These are phyloP conservation scores for Blastomussa wellsi DNA, from an alignment of 92 coral and sea anemone species.

Conservation along the genomic window DNA sequence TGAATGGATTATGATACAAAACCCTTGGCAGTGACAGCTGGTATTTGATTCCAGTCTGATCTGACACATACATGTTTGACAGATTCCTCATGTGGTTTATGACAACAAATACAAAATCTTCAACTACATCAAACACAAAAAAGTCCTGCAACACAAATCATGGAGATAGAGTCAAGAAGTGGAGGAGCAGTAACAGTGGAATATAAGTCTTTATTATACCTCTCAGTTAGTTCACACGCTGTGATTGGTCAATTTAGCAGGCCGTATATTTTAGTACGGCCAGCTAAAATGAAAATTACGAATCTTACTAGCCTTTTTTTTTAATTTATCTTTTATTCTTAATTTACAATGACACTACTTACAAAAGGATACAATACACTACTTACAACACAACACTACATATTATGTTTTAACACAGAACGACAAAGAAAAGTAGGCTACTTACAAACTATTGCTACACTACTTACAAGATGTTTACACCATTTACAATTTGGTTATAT, in stretches of 20 bases:
- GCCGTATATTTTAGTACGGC: no score
- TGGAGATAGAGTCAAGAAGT: background rate
- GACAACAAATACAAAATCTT: constrained; percentile 83
- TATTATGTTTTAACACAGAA: no score
- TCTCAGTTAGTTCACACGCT: background rate
- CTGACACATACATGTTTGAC: constrained; percentile 86
- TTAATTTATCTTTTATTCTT: no score
- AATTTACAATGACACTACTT: no score
- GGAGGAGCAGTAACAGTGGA: background rate
- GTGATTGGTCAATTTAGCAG: background rate
- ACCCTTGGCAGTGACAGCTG: constrained; percentile 86
- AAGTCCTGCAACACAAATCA: constrained; percentile 64
- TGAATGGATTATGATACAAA: constrained; percentile 90
- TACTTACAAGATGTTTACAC: no score
- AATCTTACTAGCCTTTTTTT: no score
- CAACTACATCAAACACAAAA: constrained; percentile 81
- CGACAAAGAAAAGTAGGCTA: no score
- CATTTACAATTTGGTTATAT: no score
- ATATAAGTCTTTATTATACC: background rate
- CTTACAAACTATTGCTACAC: no score
- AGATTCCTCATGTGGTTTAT: constrained; percentile 84
- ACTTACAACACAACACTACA: no score
- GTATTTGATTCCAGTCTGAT: constrained; percentile 68
- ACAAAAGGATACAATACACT: no score
- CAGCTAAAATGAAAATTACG: no score